These are phyloP conservation scores for Machimus atricapillus DNA, from an alignment of 2,888 invertebrate species.

Conservation along the genomic window DNA sequence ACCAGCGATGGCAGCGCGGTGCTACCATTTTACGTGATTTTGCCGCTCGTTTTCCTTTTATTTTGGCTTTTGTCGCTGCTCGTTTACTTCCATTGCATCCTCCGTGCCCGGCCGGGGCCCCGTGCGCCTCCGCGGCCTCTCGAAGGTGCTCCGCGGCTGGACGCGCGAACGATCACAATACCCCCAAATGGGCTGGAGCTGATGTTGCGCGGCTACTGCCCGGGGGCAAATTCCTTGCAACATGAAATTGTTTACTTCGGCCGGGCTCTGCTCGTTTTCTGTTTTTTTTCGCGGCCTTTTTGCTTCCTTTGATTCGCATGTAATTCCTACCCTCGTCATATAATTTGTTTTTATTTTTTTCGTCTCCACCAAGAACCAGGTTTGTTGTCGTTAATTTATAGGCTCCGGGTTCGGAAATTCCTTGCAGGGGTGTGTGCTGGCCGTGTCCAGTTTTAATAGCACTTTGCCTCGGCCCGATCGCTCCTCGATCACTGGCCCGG, in stretches of 20 bases:
- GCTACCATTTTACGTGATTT: slow-evolving; percentile 19
- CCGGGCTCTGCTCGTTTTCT: background rate
- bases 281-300: background rate
- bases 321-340: slow-evolving; percentile 15
- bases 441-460: slow-evolving; percentile 11
- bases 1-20: background rate
- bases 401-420: slow-evolving; percentile 5
- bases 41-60: background rate
- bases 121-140: background rate
- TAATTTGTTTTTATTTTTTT: slow-evolving; percentile 23
- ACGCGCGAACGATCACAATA: slow-evolving; percentile 17
- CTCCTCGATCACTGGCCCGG: background rate
- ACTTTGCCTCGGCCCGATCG: background rate
- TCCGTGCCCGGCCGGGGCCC: background rate
- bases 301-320: background rate
- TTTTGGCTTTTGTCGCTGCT: slow-evolving; percentile 17
- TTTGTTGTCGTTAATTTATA: slow-evolving; percentile 30
- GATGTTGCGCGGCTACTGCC: slow-evolving; percentile 8
- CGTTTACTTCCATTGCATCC: background rate
- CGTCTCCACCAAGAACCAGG: background rate
- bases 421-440: slow-evolving; percentile 16
- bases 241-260: slow-evolving; percentile 22
- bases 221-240: slow-evolving; percentile 23
- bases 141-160: background rate
- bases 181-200: background rate